phyloP scores from a whole-genome alignment of 2,888 invertebrate genomes.

The Orchestes rusci region DNA sequence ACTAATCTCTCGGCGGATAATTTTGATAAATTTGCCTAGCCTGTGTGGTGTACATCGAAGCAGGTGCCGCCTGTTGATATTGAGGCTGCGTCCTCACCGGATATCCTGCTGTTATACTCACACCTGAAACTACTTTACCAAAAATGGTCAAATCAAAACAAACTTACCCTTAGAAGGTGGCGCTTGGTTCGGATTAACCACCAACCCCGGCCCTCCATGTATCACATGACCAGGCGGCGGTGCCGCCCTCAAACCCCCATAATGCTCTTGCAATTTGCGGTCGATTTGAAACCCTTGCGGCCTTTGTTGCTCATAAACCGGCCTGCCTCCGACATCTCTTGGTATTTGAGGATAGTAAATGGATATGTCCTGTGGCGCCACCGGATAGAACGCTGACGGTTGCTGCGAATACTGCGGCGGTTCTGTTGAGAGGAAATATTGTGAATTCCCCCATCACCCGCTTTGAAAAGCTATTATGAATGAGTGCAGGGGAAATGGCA shows the following conservation, averaged over 20 bases:
- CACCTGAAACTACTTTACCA: slow-evolving; percentile 41
- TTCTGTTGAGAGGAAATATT: too few species aligned
- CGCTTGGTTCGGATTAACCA: slow-evolving; percentile 48
- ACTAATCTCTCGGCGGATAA: slow-evolving; percentile 29
- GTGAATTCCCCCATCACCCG: too few species aligned
- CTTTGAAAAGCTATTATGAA: too few species aligned
- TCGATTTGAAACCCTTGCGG: slow-evolving; percentile 40
- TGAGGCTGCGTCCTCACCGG: slow-evolving; percentile 63
- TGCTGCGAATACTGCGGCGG: slow-evolving; percentile 48
- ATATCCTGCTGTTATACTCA: slow-evolving; percentile 79
- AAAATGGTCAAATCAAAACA: too few species aligned
- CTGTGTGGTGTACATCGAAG: slow-evolving; percentile 41
- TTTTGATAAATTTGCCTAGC: slow-evolving; percentile 41
- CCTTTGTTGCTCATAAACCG: slow-evolving; percentile 38
- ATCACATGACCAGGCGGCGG: slow-evolving; percentile 47
- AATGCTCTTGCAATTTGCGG: slow-evolving; percentile 41
- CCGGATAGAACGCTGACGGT: slow-evolving; percentile 48
- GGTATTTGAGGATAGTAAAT: slow-evolving; percentile 41
- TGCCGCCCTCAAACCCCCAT: slow-evolving; percentile 42
- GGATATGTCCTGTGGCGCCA: slow-evolving; percentile 44
- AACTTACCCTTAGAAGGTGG: slow-evolving; percentile 29
- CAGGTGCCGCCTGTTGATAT: slow-evolving; percentile 37
- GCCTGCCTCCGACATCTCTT: slow-evolving; percentile 36
- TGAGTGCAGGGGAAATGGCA: too few species aligned
- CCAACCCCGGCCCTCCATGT: slow-evolving; percentile 48